phyloP scores from a whole-genome alignment of 2,888 invertebrate species.

The Pheosia tremula region DNA sequence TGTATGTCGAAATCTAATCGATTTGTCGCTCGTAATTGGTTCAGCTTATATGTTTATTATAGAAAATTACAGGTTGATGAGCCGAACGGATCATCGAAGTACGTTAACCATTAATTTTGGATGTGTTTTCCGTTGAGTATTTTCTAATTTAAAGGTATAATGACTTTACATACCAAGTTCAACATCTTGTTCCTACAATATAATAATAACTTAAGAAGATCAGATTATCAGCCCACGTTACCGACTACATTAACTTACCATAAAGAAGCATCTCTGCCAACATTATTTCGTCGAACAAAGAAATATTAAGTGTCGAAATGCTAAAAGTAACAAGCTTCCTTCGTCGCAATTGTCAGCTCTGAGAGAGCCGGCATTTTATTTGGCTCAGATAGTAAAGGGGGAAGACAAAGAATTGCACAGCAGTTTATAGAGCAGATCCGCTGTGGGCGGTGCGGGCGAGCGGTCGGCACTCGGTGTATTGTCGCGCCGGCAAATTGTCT shows the following conservation, averaged over 20 bases:
- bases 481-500: slow-evolving; percentile 73
- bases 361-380: slow-evolving; percentile 48
- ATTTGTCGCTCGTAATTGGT: slow-evolving; percentile 46
- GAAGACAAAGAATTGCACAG: slow-evolving; percentile 59
- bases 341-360: slow-evolving; percentile 35
- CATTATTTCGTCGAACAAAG: neutral
- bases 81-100: slow-evolving; percentile 37
- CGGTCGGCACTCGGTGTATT: slow-evolving; percentile 43
- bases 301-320: slow-evolving; percentile 25
- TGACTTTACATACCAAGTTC: too few species aligned
- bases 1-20: slow-evolving; percentile 35
- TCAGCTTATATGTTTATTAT: slow-evolving; percentile 57
- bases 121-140: neutral
- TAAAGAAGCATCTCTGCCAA: neutral
- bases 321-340: slow-evolving; percentile 35
- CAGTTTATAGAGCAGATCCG: slow-evolving; percentile 65
- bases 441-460: slow-evolving; percentile 49
- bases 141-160: neutral
- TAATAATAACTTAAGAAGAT: too few species aligned
- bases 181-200: too few species aligned
- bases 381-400: slow-evolving; percentile 53
- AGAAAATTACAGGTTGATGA: slow-evolving; percentile 59
- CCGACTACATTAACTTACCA: neutral
- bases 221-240: too few species aligned
- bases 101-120: slow-evolving; percentile 9